Evolutionary conservation across 2,113 vertebrate species (phyloP).

Genomic region (Pollachius pollachius): DNA sequence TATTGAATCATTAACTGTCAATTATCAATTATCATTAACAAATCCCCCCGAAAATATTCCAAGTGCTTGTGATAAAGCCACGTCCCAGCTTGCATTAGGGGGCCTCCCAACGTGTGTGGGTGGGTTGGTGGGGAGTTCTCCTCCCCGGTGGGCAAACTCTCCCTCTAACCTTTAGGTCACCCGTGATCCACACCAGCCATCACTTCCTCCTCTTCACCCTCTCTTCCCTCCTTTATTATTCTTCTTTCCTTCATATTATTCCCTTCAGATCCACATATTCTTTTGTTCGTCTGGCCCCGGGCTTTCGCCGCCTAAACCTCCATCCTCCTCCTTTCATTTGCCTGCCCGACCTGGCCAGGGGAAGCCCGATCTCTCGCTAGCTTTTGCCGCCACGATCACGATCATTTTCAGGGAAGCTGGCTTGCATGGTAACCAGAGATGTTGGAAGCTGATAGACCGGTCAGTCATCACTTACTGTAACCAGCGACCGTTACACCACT

Average conservation of each 20-base stretch:
- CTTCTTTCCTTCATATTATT: conserved; percentile 13
- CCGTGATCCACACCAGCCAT: conserved; percentile 27
- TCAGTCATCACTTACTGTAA: too few species aligned
- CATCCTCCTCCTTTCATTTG: conserved; percentile 4
- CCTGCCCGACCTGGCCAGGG: background rate
- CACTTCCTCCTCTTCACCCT: conserved; percentile 35
- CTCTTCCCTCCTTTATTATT: conserved; percentile 27
- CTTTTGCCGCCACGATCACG: conserved; percentile 28
- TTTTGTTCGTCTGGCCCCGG: conserved; percentile 31
- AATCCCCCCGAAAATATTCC: too few species aligned
- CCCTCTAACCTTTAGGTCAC: conserved; percentile 13
- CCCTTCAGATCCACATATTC: conserved; percentile 20
- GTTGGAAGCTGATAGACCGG: too few species aligned
- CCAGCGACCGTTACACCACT: too few species aligned
- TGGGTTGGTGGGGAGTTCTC: too few species aligned
- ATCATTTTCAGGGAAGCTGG: too few species aligned
- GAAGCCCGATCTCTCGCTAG: conserved; percentile 30
- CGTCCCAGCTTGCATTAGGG: too few species aligned
- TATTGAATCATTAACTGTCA: too few species aligned
- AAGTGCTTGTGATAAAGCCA: too few species aligned
- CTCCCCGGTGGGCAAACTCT: background rate
- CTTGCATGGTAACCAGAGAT: too few species aligned
- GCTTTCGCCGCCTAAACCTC: conserved; percentile 14
- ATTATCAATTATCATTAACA: too few species aligned
- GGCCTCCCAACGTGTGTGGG: too few species aligned